phyloP scores from a whole-genome alignment of 2,113 vertebrate genomes.

The Eclectus roratus region DNA sequence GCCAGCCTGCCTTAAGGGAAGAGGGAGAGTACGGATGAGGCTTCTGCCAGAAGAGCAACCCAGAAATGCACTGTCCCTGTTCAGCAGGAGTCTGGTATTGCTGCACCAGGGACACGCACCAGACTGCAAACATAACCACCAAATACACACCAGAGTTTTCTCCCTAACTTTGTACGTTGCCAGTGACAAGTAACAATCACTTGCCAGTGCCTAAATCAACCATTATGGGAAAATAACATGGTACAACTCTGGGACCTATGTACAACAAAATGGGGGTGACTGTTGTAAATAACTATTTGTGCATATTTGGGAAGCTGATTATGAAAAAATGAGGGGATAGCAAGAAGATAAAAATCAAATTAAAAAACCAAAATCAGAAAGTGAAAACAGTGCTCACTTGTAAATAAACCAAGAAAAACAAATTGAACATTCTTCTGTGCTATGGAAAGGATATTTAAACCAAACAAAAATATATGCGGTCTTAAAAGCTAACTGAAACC shows the following conservation, averaged over 20 bases:
- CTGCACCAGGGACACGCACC: background rate
- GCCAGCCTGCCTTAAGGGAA: background rate
- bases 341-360: background rate
- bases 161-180: background rate
- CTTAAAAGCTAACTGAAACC: background rate
- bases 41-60: background rate
- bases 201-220: background rate
- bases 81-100: background rate
- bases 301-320: background rate
- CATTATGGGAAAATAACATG: background rate
- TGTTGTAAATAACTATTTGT: background rate
- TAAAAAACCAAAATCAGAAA: background rate
- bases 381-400: background rate
- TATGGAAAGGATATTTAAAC: background rate
- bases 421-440: background rate
- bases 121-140: background rate
- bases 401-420: constrained; percentile 4
- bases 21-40: fast-evolving
- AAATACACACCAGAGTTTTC: fast-evolving
- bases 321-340: background rate
- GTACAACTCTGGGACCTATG: background rate
- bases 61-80: background rate
- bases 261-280: background rate
- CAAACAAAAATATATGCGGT: background rate
- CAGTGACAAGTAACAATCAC: background rate